Percentiles rank a stretch among this genome's conserved stretches.
phyloP scores from a whole-genome alignment of 2,888 invertebrate species.

The Macaria notata region DNA sequence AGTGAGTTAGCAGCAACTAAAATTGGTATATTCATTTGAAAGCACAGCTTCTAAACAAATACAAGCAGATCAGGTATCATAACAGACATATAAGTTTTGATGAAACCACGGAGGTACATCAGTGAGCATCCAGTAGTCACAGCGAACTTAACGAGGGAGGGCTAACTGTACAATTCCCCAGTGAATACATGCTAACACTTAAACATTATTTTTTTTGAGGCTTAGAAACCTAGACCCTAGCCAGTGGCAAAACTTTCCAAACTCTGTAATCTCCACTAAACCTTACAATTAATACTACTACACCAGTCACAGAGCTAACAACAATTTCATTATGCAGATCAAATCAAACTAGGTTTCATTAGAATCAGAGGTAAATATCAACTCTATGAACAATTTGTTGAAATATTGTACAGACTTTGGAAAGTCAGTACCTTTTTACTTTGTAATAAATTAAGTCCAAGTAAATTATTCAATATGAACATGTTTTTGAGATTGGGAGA shows the following conservation, averaged over 20 bases:
- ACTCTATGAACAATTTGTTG: conserved; percentile 34
- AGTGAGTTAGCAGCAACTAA: conserved; percentile 54
- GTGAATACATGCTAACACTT: conserved; percentile 81
- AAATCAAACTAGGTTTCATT: conserved; percentile 46
- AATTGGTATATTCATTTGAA: conserved; percentile 58
- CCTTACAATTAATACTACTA: conserved; percentile 59
- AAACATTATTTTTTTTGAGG: conserved; percentile 77
- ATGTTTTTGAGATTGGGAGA: conserved; percentile 70
- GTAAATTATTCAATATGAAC: conserved; percentile 82
- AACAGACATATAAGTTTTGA: conserved; percentile 71
- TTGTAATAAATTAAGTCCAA: conserved; percentile 82
- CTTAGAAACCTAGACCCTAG: conserved; percentile 76
- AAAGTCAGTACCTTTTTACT: conserved; percentile 78
- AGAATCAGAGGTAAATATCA: conserved; percentile 39
- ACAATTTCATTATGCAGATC: conserved; percentile 59
- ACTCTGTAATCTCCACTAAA: conserved; percentile 65
- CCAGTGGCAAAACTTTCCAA: conserved; percentile 79
- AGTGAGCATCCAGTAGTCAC: conserved; percentile 78
- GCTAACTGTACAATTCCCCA: conserved; percentile 82
- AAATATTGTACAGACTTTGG: conserved; percentile 71
- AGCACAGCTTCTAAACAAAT: conserved; percentile 67
- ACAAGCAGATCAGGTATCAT: conserved; percentile 49
- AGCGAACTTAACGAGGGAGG: conserved; percentile 82
- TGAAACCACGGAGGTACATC: conserved; percentile 70
- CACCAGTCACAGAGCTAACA: conserved; percentile 57